Percentiles rank a stretch among this genome's conserved stretches.
These are phyloP conservation scores for Pyrgilauda ruficollis DNA, from an alignment of 2,113 vertebrate species.

Conservation along the genomic window DNA sequence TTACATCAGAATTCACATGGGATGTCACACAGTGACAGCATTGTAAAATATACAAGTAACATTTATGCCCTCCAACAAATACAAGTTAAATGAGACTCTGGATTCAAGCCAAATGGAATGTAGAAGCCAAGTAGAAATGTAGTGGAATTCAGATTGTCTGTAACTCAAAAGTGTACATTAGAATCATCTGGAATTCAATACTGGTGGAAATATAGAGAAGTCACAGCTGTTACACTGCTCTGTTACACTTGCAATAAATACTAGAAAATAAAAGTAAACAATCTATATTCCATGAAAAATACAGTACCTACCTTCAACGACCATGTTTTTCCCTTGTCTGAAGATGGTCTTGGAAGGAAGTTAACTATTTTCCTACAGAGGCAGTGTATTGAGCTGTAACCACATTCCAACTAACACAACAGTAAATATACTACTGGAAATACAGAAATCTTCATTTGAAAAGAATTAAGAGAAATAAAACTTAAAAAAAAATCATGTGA, in stretches of 20 bases:
- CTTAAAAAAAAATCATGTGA: background rate
- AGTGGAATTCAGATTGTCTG: constrained; percentile 77
- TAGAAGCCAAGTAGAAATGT: constrained; percentile 76
- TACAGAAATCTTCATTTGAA: constrained; percentile 39
- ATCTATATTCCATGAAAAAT: constrained; percentile 46
- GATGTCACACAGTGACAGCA: constrained; percentile 95
- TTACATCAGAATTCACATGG: constrained; percentile 74
- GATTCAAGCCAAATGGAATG: constrained; percentile 71
- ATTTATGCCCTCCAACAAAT: constrained; percentile 71
- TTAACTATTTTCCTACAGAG: background rate
- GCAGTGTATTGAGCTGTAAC: constrained; percentile 58
- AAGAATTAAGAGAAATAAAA: constrained; percentile 34
- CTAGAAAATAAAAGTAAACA: constrained; percentile 57
- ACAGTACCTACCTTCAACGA: constrained; percentile 59
- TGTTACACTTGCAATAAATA: constrained; percentile 52
- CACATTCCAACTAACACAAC: constrained; percentile 44
- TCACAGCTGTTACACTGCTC: constrained; percentile 66
- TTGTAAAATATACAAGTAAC: constrained; percentile 76
- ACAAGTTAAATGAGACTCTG: constrained; percentile 65
- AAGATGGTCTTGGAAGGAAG: constrained; percentile 23
- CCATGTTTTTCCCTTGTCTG: constrained; percentile 49
- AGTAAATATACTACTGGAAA: constrained; percentile 35
- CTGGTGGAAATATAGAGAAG: constrained; percentile 53
- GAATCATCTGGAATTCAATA: constrained; percentile 54
- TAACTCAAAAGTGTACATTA: constrained; percentile 44